Evolutionary conservation across 2,113 vertebrate species (phyloP).

Genomic region (Cavia porcellus): DNA sequence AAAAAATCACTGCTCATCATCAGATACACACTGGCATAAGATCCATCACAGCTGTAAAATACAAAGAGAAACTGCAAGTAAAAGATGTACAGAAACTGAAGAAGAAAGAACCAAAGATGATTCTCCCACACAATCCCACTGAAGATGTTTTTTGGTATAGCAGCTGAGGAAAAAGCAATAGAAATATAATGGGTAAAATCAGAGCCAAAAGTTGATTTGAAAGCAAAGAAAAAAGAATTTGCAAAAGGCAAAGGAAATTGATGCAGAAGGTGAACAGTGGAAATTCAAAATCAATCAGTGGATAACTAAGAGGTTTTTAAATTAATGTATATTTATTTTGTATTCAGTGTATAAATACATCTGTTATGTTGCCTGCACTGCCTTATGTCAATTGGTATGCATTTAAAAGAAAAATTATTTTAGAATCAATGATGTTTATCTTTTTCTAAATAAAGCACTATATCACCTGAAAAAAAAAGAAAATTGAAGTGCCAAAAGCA

Average conservation of each 20-base stretch:
- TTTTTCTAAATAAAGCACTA: conserved; percentile 68
- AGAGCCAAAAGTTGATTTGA: conserved; percentile 87
- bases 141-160: conserved; percentile 93
- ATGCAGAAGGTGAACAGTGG: conserved; percentile 84
- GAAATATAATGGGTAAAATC: conserved; percentile 91
- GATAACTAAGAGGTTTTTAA: conserved; percentile 56
- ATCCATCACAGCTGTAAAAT: conserved; percentile 91
- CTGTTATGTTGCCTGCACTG: conserved; percentile 37
- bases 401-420: conserved; percentile 65
- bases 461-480: neutral
- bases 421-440: neutral
- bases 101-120: conserved; percentile 87
- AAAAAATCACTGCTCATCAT: conserved; percentile 90
- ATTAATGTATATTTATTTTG: conserved; percentile 68
- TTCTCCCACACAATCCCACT: conserved; percentile 91
- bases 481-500: no score
- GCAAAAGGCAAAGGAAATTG: conserved; percentile 93
- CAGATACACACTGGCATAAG: conserved; percentile 95
- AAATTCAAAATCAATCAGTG: conserved; percentile 75
- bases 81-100: conserved; percentile 93
- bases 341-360: conserved; percentile 79
- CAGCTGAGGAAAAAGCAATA: conserved; percentile 91
- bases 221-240: conserved; percentile 90
- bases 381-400: conserved; percentile 39
- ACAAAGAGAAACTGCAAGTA: conserved; percentile 94